Conservation (phyloP, 1,140 invertebrate genomes). For the Lordiphosa stackelbergi region DNA sequence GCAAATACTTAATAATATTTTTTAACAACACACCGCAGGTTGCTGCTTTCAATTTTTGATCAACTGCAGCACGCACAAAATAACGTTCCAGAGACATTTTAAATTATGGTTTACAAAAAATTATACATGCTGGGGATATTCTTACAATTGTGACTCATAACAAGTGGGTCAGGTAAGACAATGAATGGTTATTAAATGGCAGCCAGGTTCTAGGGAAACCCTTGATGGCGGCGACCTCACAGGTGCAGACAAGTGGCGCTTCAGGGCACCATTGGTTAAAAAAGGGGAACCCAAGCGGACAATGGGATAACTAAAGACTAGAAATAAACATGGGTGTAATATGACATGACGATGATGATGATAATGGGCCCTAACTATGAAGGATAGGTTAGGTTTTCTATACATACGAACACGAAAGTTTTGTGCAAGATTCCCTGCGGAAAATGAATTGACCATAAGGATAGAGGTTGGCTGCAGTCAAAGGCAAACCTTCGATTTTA, state of each 20-base stretch:
- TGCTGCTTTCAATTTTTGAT: slow-evolving; percentile 45
- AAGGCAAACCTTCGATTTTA: too few species aligned
- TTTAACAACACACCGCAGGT: slow-evolving; percentile 54
- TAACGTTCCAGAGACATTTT: slow-evolving; percentile 24
- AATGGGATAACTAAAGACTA: neutral
- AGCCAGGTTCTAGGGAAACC: slow-evolving; percentile 15
- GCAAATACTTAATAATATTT: slow-evolving; percentile 75
- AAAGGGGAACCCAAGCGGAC: slow-evolving; percentile 7
- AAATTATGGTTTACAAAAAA: slow-evolving; percentile 70
- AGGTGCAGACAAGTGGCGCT: slow-evolving; percentile 13
- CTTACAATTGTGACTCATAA: slow-evolving; percentile 41
- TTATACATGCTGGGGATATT: slow-evolving; percentile 44
- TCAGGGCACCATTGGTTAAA: too few species aligned
- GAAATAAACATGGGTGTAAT: too few species aligned
- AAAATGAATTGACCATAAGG: too few species aligned
- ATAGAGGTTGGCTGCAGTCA: too few species aligned
- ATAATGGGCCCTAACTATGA: too few species aligned
- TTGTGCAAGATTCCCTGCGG: too few species aligned
- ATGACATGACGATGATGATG: too few species aligned
- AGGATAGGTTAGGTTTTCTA: too few species aligned
- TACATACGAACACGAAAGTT: too few species aligned
- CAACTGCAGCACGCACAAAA: slow-evolving; percentile 64
- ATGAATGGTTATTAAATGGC: slow-evolving; percentile 60
- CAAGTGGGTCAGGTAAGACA: slow-evolving; percentile 71
- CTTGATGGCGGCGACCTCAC: slow-evolving; percentile 6